phyloP scores from a whole-genome alignment of 2,797 vertebrate genomes.

The Myiotriccus ornatus region DNA sequence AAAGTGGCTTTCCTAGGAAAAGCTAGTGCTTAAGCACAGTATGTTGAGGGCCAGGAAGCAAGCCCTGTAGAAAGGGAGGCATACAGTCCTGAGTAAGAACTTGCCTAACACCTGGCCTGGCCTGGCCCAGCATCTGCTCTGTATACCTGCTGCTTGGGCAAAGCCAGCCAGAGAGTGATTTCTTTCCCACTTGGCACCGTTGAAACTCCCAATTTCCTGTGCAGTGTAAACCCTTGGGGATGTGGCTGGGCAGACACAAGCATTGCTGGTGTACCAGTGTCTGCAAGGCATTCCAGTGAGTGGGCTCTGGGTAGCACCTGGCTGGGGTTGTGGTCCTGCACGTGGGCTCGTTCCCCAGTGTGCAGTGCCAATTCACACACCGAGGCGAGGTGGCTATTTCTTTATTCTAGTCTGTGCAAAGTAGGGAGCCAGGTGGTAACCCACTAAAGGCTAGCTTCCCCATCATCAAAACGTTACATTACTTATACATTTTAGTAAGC shows the following conservation, averaged over 20 bases:
- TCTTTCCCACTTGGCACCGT: background rate
- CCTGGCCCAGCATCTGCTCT: background rate
- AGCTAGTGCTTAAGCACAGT: background rate
- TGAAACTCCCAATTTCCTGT: background rate
- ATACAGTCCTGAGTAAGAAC: background rate
- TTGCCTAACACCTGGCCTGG: background rate
- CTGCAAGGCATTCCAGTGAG: rapidly evolving
- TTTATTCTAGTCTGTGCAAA: background rate
- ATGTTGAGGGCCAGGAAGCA: background rate
- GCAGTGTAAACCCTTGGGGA: rapidly evolving
- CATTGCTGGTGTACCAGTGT: no score
- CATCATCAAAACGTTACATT: background rate
- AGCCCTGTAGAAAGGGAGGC: background rate
- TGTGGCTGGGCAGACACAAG: background rate
- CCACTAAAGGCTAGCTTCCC: background rate
- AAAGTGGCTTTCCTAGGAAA: background rate
- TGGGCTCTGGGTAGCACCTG: background rate
- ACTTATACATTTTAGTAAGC: background rate
- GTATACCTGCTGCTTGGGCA: background rate
- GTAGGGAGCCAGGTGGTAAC: background rate
- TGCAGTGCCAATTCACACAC: background rate
- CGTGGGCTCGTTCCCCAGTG: background rate
- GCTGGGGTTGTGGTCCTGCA: background rate
- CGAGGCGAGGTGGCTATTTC: background rate
- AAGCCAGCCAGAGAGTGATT: background rate